Percentiles rank a stretch among this genome's conserved stretches.
Evolutionary conservation across 2,113 vertebrate species (phyloP).

Genomic region (Mustela lutreola): DNA sequence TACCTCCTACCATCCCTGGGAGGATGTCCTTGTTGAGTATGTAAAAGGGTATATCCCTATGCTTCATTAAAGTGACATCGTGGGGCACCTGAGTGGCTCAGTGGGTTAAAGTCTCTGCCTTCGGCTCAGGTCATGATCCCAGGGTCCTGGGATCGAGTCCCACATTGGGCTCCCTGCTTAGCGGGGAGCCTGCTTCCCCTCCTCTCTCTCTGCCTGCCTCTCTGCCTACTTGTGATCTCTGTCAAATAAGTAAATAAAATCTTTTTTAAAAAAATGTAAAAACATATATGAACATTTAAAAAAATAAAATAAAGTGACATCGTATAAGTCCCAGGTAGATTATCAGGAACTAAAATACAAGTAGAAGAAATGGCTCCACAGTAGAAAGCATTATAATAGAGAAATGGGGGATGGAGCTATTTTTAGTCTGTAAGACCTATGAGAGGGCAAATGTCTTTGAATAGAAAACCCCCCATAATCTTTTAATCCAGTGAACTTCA

Average conservation of each 20-base stretch:
- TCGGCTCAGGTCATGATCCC: no score
- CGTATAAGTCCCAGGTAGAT: not conserved
- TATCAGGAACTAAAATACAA: slow-evolving; percentile 17
- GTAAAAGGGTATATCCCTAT: not conserved
- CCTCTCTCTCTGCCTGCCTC: no score
- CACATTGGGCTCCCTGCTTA: no score
- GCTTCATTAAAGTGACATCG: not conserved
- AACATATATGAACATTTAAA: no score
- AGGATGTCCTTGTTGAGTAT: not conserved
- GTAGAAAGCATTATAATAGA: not conserved
- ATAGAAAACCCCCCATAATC: not conserved
- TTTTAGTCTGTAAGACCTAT: not conserved
- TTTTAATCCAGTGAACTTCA: not conserved
- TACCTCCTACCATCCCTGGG: not conserved
- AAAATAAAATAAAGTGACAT: not conserved
- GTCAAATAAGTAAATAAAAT: no score
- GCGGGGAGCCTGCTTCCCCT: no score
- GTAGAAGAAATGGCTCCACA: not conserved
- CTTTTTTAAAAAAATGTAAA: no score
- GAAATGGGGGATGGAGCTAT: not conserved
- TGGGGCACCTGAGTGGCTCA: no score
- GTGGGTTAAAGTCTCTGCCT: no score
- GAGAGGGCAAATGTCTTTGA: not conserved
- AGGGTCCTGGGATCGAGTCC: no score
- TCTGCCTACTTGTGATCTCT: no score